Conservation (phyloP, 1,140 invertebrate genomes). For the Brachionus angularis region DNA sequence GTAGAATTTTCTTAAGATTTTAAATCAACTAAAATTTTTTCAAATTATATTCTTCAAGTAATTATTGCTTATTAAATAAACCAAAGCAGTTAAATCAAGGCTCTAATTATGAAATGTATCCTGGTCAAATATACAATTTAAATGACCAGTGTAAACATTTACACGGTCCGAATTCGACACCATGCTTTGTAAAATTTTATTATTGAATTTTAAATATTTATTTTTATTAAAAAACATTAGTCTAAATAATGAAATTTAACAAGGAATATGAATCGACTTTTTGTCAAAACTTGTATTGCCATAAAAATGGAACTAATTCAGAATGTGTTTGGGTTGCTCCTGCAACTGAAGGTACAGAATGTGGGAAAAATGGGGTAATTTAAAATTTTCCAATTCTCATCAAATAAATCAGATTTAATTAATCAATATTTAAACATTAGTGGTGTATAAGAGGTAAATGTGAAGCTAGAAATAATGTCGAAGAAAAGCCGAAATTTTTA, state of each 20-base stretch:
- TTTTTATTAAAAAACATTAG: too few species aligned
- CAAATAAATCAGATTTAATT: background rate
- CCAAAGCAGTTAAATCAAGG: background rate
- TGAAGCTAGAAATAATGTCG: background rate
- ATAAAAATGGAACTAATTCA: background rate
- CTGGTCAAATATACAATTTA: slow-evolving; percentile 23
- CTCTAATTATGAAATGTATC: slow-evolving; percentile 11
- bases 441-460: slow-evolving; percentile 14
- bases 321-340: slow-evolving; percentile 22
- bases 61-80: slow-evolving; percentile 7
- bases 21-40: background rate
- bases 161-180: slow-evolving; percentile 7
- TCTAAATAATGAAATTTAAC: too few species aligned
- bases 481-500: background rate
- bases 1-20: background rate
- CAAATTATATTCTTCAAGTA: background rate
- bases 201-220: too few species aligned
- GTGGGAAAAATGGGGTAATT: background rate
- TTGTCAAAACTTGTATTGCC: slow-evolving; percentile 26
- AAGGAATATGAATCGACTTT: slow-evolving; percentile 27
- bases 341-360: slow-evolving; percentile 11
- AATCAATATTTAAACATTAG: too few species aligned
- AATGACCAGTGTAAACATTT: slow-evolving; percentile 4
- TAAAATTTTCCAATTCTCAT: background rate
- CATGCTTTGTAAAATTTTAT: slow-evolving; percentile 4